Evolutionary conservation across 2,797 vertebrate species (phyloP).

Genomic region (Galago senegalensis): DNA sequence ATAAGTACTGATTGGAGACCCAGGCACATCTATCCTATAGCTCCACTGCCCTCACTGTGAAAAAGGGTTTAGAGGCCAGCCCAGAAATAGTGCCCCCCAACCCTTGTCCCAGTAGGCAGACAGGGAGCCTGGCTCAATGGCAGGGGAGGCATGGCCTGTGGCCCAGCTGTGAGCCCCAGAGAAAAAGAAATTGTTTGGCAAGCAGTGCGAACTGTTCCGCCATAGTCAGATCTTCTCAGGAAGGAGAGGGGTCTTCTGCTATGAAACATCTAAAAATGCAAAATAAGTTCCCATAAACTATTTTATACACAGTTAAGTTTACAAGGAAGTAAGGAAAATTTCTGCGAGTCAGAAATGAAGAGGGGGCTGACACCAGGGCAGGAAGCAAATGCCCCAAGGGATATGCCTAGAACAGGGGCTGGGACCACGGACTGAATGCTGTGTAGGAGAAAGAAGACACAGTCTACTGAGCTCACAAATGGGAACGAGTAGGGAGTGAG

Average conservation of each 20-base stretch:
- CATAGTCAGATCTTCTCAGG: background rate
- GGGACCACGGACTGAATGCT: background rate
- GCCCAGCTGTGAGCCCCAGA: background rate
- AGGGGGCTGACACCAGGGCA: rapidly evolving
- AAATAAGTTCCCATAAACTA: background rate
- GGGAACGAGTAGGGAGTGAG: background rate
- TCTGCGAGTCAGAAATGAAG: background rate
- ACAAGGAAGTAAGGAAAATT: constrained; percentile 11
- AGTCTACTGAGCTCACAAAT: background rate
- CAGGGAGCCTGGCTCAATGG: background rate
- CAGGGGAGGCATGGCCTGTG: background rate
- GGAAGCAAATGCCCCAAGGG: background rate
- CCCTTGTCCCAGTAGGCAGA: background rate
- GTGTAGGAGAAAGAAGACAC: background rate
- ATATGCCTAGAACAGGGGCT: background rate
- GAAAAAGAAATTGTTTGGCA: background rate
- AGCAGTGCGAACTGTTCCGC: background rate
- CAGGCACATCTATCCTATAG: rapidly evolving
- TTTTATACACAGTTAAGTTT: background rate
- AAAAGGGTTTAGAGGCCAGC: too few species aligned
- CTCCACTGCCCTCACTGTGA: background rate
- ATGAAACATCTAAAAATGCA: background rate
- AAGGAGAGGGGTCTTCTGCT: background rate
- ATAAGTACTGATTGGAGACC: background rate
- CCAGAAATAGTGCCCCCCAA: too few species aligned